Base-by-base conservation (phyloP, 2,797 vertebrate genomes). In the Enteromius radiatus region DNA sequence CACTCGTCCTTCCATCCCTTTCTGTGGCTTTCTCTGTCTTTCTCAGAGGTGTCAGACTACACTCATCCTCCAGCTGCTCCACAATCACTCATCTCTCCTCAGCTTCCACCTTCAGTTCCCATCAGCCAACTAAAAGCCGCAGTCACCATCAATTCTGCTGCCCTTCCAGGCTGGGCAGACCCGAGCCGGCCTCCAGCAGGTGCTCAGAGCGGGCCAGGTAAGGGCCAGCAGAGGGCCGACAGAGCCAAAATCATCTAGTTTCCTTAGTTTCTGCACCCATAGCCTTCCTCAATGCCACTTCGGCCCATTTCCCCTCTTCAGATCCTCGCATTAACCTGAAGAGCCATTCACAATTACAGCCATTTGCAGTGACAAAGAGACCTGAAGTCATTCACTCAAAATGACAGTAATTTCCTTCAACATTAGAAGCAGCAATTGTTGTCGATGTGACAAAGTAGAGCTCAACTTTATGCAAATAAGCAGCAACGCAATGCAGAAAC, bases 141-240 rank as follows among this genome's bases (percentile, higher is more conserved):
- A 82, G 71, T 80, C 84, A 88, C 78, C 88, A 88, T 87, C 86
- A 85, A 81, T 89, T 89, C 82, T 85, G 83, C 84, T 89, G 86
- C 68, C 81, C 84, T 67, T 80, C 88, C 78, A 84, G 86, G 68
- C 38, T 78, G 45, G 78, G 84, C 54, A 87, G 64, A 83, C 31
- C 76, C 56, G 77, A 81, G 64, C 82, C 71, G 52, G 23, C 75
- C 49, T 77, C 69, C 41, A 70, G 38, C 52, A 73, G 73, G 69
- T 19, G 31, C 36, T 14, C 70, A 68, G 81, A 76, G 33, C 23
- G 67, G 81, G 36, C 76, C 80, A 89, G 88, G 85, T 86, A 86
- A 89, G 83, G 84, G 76, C 67, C 81, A 33, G 47, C 70, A 65
- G 67, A 81, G 67, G 63, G 74, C 68, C 33, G 8, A 75, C 52